Base-by-base conservation (phyloP, 2,113 vertebrate genomes). In the Gobiocypris rarus region DNA sequence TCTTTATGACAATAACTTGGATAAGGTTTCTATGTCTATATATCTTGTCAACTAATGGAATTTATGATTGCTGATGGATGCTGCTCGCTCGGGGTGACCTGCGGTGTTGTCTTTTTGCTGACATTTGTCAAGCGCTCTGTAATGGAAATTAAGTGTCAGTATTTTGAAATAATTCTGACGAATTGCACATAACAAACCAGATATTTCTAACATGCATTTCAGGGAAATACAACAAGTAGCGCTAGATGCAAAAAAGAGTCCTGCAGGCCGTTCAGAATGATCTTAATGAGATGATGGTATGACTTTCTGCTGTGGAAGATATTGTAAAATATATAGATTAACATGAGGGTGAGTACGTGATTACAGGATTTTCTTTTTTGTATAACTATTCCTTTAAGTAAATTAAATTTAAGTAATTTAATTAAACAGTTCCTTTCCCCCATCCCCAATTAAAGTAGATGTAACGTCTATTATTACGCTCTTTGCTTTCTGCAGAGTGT, bases 51-150 rank as follows among this genome's bases (percentile, higher is more conserved):
- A 70, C 48, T 70, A 54, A 81, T 70, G 8, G 31, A 54, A 70
- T 81, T 70, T 70, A 70, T 81, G 31, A 81, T 70, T 34, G 26
- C 43, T 81, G 78, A 50, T 81, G 78, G 78, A 67, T 50, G 61
- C n/a, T 67, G n/a, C 61, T 50, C n/a, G 78, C 78, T 65, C 38
- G 17, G 43, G 59, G 78, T 67, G 78, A 81, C 78, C 59, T 67
- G 61, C 3, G 1, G 78, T 67, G 41, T 67, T 81, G 79, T 48
- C 63, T 52, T 31, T 45, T 41, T 28, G 6, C 19, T 38, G 43
- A 81, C 65, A 70, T 69, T 69, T 81, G 79, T 81, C 45, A 2
- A 41, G 14, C 2, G 13, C 48, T 70, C 78, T 34, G 78, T 63
- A 79, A 77, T 77, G 76, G 41, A 79, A 79, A 61, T 24, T 9